These are phyloP conservation scores for Sternarchorhynchus goeldii DNA, from an alignment of 2,797 vertebrate genomes.

Conservation along the genomic window DNA sequence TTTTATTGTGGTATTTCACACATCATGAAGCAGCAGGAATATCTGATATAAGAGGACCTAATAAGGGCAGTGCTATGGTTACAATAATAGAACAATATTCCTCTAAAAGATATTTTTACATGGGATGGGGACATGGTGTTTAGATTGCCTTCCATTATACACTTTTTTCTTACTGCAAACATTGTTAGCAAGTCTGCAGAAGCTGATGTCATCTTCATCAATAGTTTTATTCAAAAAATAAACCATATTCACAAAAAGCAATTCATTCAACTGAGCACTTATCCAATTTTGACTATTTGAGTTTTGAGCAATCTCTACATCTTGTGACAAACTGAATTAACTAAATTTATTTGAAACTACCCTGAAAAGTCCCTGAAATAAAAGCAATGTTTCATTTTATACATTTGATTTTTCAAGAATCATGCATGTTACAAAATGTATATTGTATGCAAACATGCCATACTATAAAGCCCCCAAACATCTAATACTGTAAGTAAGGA, in stretches of 20 bases:
- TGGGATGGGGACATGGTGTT: neutral
- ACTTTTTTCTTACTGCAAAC: slow-evolving; percentile 4
- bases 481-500: too few species aligned
- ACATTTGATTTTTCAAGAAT: neutral
- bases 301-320: too few species aligned
- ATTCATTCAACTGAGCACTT: too few species aligned
- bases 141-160: slow-evolving; percentile 1
- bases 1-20: neutral
- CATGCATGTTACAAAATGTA: neutral
- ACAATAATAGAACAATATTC: neutral
- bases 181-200: slow-evolving; percentile 18
- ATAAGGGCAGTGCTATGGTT: slow-evolving; percentile 15
- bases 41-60: neutral
- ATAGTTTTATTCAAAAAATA: too few species aligned
- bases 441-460: neutral
- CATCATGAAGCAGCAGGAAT: slow-evolving; percentile 9
- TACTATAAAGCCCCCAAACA: neutral
- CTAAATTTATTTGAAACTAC: too few species aligned
- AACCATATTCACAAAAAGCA: too few species aligned
- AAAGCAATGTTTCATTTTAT: too few species aligned
- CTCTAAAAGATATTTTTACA: slow-evolving; percentile 1
- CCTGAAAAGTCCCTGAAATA: too few species aligned
- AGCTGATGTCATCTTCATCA: slow-evolving; percentile 21
- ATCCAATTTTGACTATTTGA: too few species aligned
- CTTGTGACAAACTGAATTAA: too few species aligned